These are phyloP conservation scores for Carollia perspicillata DNA, from an alignment of 2,113 vertebrate genomes.

Conservation along the genomic window DNA sequence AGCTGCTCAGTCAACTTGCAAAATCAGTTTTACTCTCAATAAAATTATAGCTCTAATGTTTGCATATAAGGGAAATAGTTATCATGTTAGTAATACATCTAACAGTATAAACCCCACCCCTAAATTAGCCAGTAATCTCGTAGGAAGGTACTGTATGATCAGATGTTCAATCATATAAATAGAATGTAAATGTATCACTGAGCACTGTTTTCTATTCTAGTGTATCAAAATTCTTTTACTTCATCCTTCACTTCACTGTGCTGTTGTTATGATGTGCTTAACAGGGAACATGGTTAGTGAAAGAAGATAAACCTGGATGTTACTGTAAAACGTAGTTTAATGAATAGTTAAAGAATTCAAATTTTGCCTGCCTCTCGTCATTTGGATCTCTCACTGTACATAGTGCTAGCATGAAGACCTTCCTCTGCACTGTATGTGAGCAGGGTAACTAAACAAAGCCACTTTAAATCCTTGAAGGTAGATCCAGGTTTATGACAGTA, in stretches of 20 bases:
- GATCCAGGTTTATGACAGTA: constrained; percentile 94
- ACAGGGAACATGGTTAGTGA: constrained; percentile 86
- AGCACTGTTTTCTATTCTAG: constrained; percentile 84
- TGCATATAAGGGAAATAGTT: constrained; percentile 91
- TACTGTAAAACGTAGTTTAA: constrained; percentile 72
- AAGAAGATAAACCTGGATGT: constrained; percentile 92
- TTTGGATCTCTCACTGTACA: constrained; percentile 60
- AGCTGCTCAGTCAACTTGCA: constrained; percentile 85
- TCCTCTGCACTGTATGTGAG: constrained; percentile 70
- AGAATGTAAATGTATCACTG: constrained; percentile 87
- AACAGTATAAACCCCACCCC: constrained; percentile 76
- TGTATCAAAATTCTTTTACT: constrained; percentile 80
- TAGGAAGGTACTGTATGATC: constrained; percentile 89
- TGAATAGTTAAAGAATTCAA: constrained; percentile 66
- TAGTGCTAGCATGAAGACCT: constrained; percentile 67
- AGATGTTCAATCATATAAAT: constrained; percentile 89
- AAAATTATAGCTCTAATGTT: constrained; percentile 90
- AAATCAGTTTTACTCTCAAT: constrained; percentile 85
- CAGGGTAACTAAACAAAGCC: constrained; percentile 80
- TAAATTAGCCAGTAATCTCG: constrained; percentile 81
- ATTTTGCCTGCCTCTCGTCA: constrained; percentile 70
- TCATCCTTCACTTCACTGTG: constrained; percentile 88
- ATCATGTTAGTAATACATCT: constrained; percentile 87
- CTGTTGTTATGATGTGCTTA: constrained; percentile 89
- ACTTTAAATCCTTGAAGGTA: constrained; percentile 76